A percentile compares a stretch with the other conserved stretches of the same genome.
phyloP scores from a whole-genome alignment of 2,113 vertebrate genomes.

The Oenanthe oenanthe region DNA sequence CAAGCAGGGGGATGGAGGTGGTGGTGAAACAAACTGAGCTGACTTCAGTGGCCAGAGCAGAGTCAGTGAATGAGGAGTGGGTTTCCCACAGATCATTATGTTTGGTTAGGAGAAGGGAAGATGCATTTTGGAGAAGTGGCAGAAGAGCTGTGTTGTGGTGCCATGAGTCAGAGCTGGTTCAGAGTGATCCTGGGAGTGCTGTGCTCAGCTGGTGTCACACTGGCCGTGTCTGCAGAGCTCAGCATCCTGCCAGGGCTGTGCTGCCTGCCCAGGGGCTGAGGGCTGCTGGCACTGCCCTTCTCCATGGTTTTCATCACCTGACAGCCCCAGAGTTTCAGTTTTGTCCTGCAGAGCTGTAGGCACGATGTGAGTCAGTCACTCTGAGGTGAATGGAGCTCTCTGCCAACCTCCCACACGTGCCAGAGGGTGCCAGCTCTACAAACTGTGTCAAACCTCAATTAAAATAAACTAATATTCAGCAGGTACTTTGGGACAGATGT shows the following conservation, averaged over 20 bases:
- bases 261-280: not conserved
- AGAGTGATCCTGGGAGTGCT: accelerated
- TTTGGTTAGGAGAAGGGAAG: not conserved
- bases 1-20: not conserved
- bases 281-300: not conserved
- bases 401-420: accelerated
- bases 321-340: not conserved
- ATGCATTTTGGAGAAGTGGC: accelerated
- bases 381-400: not conserved
- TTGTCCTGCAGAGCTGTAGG: not conserved
- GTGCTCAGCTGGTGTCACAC: not conserved
- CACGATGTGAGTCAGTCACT: too few relatives aligned
- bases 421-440: not conserved
- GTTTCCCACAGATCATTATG: accelerated
- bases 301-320: accelerated
- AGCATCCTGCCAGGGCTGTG: not conserved
- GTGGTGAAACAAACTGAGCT: not conserved
- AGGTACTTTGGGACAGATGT: not conserved
- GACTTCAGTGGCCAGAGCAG: too few relatives aligned
- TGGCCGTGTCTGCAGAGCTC: not conserved
- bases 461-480: not conserved
- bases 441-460: slow-evolving; percentile 18
- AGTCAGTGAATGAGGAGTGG: too few relatives aligned
- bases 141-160: accelerated
- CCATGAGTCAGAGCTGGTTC: accelerated